A percentile compares a stretch with the other conserved stretches of the same genome.
Conservation (phyloP, 2,888 invertebrate genomes). For the Parascotia fuliginaria region DNA sequence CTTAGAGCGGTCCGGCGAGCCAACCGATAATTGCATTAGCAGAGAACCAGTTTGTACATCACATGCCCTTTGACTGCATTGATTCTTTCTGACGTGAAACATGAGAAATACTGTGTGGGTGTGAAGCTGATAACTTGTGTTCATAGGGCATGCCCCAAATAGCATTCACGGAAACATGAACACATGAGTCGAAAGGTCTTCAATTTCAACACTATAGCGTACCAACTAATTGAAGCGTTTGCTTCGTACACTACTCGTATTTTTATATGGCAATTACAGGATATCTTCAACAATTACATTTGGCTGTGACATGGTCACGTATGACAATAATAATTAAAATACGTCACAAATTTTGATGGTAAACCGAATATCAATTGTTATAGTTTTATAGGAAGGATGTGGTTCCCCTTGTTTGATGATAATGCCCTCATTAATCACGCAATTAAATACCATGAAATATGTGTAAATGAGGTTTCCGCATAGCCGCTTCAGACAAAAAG, state of each 20-base stretch:
- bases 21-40: slow-evolving; percentile 72
- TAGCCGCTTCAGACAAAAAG: slow-evolving; percentile 20
- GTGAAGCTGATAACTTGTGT: slow-evolving; percentile 30
- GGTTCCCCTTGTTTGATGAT: slow-evolving; percentile 30
- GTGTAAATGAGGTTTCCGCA: slow-evolving; percentile 31
- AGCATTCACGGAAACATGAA: slow-evolving; percentile 9
- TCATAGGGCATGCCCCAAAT: slow-evolving; percentile 20
- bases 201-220: not conserved
- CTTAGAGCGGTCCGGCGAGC: slow-evolving; percentile 56
- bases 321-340: not conserved
- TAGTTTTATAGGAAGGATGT: slow-evolving; percentile 37
- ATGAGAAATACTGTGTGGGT: slow-evolving; percentile 43
- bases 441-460: slow-evolving; percentile 40
- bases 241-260: too few species aligned
- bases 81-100: slow-evolving; percentile 62
- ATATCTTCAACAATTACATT: not conserved
- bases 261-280: not conserved
- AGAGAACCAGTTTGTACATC: slow-evolving; percentile 63
- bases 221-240: too few species aligned
- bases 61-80: slow-evolving; percentile 68
- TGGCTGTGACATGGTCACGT: not conserved
- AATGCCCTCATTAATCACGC: slow-evolving; percentile 35
- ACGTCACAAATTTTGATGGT: not conserved
- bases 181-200: not conserved
- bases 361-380: slow-evolving; percentile 9